Evolutionary conservation across 2,113 vertebrate species (phyloP).

Genomic region (Pardalotus punctatus): DNA sequence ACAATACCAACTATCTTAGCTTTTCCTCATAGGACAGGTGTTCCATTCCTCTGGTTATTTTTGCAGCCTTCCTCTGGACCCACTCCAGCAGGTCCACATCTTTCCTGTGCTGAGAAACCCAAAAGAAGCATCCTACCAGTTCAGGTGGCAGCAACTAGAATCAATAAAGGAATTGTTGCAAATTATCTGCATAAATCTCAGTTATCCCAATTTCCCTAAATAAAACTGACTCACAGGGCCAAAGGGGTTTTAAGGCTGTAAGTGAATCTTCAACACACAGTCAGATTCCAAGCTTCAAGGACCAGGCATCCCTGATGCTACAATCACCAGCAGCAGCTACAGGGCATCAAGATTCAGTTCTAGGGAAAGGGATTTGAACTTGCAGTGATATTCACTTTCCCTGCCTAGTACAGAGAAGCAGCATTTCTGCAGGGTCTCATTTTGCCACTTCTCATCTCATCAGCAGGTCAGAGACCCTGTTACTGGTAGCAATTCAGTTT

Average conservation of each 20-base stretch:
- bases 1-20: background rate
- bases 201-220: background rate
- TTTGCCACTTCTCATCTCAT: background rate
- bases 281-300: background rate
- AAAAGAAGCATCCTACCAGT: background rate
- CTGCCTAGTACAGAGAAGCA: background rate
- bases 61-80: background rate
- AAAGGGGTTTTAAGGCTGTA: background rate
- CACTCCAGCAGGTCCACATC: fast-evolving
- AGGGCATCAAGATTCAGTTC: background rate
- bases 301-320: background rate
- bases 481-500: background rate
- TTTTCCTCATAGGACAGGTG: background rate
- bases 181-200: background rate
- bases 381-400: background rate
- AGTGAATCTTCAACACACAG: background rate
- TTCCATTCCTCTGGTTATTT: background rate
- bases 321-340: background rate
- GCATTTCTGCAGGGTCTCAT: background rate
- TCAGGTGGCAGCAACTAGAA: background rate
- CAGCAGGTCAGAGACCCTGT: background rate
- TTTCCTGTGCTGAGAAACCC: background rate
- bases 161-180: background rate
- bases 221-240: background rate
- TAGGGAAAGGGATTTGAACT: background rate